Base-by-base conservation (phyloP, 2,797 vertebrate genomes). In the Notolabrus celidotus region DNA sequence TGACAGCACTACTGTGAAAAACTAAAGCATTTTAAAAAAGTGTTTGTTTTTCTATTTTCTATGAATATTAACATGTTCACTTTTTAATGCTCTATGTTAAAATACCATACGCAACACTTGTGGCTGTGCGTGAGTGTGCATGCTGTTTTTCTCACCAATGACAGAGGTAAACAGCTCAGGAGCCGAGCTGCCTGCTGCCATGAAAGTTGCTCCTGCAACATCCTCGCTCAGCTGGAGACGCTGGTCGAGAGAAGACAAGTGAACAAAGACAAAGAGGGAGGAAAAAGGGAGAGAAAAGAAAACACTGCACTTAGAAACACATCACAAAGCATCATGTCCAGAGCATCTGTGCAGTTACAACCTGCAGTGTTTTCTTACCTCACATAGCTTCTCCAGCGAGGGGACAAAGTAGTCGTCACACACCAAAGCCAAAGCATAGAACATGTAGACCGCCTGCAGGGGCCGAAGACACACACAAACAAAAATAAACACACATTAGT, bases 351-450 rank as follows among this genome's bases (percentile, higher is more conserved):
- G 19, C 42, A 62, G 41, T 5, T 45, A 41, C 31, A 31, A 50
- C 22, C 20, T 29, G 31, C 15, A 38, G 31, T 46, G 7, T 29
- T 65, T 39, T 86, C 94, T 81, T 92, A 98, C 97, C 91, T 98
- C 96, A 33, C 96, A 97, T 72, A 99, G 96, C 92, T 99, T 99
- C 66, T 99, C 97, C 87, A 99, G 88, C 0, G 96, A 98, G 38
- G 97, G 97, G 47, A 99, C 97, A 22, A 99, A 99, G 93, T 98
- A 99, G 93, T 99, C 97, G 31, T 99, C 97, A 10, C 97, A 99
- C 66, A 99, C 96, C 41, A 99, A 92, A 1, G 97, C 97, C 90
- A 98, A 88, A 0, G 97, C 97, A 1, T 97, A 98, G 89, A 99
- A 99, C 97, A 99, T 98, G 87, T 99, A 99, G 92, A 98, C 95